These are phyloP conservation scores for Syngnathoides biaculeatus DNA, from an alignment of 2,113 vertebrate genomes.

Conservation along the genomic window DNA sequence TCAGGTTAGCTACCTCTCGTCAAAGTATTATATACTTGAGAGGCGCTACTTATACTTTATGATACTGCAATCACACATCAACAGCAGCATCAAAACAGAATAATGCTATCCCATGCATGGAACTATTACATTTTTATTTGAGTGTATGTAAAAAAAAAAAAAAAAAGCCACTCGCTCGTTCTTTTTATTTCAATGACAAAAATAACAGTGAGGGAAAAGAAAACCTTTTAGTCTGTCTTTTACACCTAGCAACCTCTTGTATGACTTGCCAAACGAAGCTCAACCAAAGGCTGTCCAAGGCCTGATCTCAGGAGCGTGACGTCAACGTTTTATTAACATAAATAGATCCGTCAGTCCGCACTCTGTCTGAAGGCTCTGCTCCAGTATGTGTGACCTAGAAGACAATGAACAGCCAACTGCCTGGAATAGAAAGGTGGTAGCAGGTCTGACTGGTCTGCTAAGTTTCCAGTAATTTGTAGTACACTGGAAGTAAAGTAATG, in stretches of 20 bases:
- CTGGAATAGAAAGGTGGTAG: constrained; percentile 48
- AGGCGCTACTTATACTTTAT: not conserved
- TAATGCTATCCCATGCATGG: not conserved
- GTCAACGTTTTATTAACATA: constrained; percentile 21
- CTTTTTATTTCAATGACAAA: not conserved
- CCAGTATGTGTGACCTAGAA: constrained; percentile 41
- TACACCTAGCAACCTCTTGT: not conserved
- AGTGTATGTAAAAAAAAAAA: not conserved
- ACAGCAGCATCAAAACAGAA: not conserved
- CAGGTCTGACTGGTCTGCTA: constrained; percentile 42
- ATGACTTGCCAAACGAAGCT: not conserved
- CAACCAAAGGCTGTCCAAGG: not conserved
- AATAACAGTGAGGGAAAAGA: not conserved
- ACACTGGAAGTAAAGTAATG: not conserved
- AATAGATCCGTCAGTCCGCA: constrained; percentile 36
- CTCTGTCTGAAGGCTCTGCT: constrained; percentile 15
- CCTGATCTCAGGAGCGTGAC: not conserved
- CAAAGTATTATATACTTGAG: too few species aligned
- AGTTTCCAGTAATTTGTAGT: constrained; percentile 2
- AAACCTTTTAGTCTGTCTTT: not conserved
- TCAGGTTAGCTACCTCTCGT: too few species aligned
- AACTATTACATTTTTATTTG: not conserved
- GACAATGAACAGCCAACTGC: constrained; percentile 24
- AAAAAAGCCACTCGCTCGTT: not conserved
- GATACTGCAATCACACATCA: not conserved